Evolutionary conservation across 1,140 invertebrate genomes (phyloP).

Genomic region (Drosophila subpulchrella): DNA sequence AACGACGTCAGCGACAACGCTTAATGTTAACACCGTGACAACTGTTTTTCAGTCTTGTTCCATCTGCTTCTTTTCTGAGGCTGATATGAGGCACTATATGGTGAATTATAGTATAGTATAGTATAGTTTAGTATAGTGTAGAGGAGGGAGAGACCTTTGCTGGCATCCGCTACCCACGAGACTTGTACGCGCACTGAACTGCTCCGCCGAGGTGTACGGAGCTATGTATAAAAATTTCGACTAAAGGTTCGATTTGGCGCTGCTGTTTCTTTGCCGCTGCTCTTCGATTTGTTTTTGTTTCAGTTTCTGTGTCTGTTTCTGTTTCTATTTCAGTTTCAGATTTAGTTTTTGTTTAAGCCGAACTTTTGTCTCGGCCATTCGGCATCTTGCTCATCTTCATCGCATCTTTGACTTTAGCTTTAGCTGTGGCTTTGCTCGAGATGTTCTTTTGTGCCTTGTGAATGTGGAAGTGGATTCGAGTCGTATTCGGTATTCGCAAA

Average conservation of each 20-base stretch:
- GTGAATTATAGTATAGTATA: constrained; percentile 24
- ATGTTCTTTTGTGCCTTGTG: constrained; percentile 64
- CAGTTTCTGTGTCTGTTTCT: constrained; percentile 20
- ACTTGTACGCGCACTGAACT: constrained; percentile 84
- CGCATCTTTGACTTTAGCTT: constrained; percentile 21
- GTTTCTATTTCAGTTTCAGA: constrained; percentile 13
- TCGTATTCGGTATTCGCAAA: constrained; percentile 28
- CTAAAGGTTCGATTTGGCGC: constrained; percentile 56
- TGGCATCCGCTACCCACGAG: constrained; percentile 84
- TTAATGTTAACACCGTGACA: constrained; percentile 77
- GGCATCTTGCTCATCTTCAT: constrained; percentile 36
- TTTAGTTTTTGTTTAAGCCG: constrained; percentile 30
- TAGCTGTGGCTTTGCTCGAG: constrained; percentile 24
- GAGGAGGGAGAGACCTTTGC: constrained; percentile 65
- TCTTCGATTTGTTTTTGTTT: constrained; percentile 34
- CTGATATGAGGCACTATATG: constrained; percentile 34
- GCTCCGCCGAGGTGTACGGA: constrained; percentile 60
- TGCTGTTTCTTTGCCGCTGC: constrained; percentile 39
- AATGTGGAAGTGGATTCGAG: constrained; percentile 33
- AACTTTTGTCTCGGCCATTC: constrained; percentile 41
- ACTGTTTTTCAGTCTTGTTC: constrained; percentile 53
- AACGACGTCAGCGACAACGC: constrained; percentile 37
- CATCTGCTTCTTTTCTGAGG: constrained; percentile 30
- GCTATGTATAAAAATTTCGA: constrained; percentile 83
- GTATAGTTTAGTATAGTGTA: constrained; percentile 13